Evolutionary conservation across 1,140 invertebrate genomes (phyloP).

Genomic region (Brachionus koreanus): DNA sequence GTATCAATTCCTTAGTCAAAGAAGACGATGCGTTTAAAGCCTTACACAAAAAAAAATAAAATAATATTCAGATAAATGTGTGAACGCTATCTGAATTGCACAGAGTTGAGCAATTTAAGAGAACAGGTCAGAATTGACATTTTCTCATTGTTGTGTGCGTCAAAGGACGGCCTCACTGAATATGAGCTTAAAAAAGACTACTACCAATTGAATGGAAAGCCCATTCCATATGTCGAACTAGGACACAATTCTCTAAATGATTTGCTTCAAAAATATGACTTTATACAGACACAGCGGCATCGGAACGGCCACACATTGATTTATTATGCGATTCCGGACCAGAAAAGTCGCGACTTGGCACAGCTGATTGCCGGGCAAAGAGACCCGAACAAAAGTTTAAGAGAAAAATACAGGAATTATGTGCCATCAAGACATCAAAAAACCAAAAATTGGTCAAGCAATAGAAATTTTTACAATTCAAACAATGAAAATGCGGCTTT

Average conservation of each 20-base stretch:
- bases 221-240: constrained; percentile 20
- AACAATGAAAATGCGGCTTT: not conserved
- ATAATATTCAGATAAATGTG: not conserved
- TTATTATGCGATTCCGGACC: not conserved
- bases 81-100: not conserved
- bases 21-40: not conserved
- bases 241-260: not conserved
- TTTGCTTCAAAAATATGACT: not conserved
- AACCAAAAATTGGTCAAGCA: not conserved
- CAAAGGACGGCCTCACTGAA: constrained; percentile 36
- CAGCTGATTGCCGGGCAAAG: not conserved
- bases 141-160: not conserved
- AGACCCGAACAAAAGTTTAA: not conserved
- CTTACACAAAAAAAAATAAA: not conserved
- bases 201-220: not conserved
- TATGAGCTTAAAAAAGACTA: constrained; percentile 17
- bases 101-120: constrained; percentile 12
- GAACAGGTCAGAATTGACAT: constrained; percentile 29
- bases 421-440: not conserved
- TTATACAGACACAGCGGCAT: not conserved
- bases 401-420: not conserved
- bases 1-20: constrained; percentile 10
- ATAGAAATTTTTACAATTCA: not conserved
- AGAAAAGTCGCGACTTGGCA: not conserved
- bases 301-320: not conserved